Percentiles rank a stretch among this genome's conserved stretches.
Evolutionary conservation across 2,797 vertebrate genomes (phyloP).

Genomic region (Malacoraja senta): DNA sequence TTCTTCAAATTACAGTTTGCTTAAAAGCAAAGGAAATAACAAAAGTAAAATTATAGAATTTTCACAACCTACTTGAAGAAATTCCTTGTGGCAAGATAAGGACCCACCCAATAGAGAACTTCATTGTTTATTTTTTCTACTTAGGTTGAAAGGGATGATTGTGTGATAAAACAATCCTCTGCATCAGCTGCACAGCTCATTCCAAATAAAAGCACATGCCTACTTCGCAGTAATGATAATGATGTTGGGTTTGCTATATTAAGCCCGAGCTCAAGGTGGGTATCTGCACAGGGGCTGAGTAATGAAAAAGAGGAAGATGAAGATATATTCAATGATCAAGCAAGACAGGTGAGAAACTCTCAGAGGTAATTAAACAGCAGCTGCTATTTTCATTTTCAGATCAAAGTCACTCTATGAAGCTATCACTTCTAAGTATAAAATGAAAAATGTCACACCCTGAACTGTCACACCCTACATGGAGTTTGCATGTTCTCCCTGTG

Average conservation of each 20-base stretch:
- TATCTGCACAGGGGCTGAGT: conserved; percentile 28
- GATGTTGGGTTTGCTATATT: conserved; percentile 49
- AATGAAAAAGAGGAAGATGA: conserved; percentile 40
- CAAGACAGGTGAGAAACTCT: background rate
- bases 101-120: background rate
- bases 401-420: background rate
- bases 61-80: background rate
- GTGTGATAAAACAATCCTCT: conserved; percentile 45
- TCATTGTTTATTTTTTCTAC: conserved; percentile 38
- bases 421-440: background rate
- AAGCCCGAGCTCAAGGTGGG: conserved; percentile 36
- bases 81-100: background rate
- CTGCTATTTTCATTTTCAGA: background rate
- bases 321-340: conserved; percentile 15
- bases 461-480: no score
- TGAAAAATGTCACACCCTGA: background rate
- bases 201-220: conserved; percentile 48
- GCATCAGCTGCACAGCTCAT: conserved; percentile 41
- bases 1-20: background rate
- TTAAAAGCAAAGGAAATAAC: background rate
- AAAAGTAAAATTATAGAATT: background rate
- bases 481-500: no score
- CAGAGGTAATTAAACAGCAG: background rate
- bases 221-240: conserved; percentile 47
- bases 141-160: conserved; percentile 58